A percentile compares a stretch with the other conserved stretches of the same genome.
Conservation (phyloP, 2,797 vertebrate genomes). For the Tolypeutes matacus region DNA sequence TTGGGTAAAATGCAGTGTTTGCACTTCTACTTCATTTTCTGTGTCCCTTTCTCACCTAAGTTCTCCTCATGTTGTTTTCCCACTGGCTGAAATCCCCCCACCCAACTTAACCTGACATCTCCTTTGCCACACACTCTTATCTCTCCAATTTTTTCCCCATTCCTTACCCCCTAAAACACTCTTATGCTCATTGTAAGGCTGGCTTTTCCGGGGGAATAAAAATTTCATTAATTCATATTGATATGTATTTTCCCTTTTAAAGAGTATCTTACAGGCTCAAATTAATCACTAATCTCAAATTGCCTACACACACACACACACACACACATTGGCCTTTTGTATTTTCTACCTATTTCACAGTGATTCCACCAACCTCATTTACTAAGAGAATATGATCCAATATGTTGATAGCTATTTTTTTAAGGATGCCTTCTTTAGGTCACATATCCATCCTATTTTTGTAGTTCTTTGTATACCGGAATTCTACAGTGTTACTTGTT, state of each 20-base stretch:
- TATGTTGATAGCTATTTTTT: not conserved
- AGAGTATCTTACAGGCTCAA: not conserved
- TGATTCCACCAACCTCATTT: not conserved
- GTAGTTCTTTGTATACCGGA: not conserved
- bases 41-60: not conserved
- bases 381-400: not conserved
- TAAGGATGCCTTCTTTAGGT: not conserved
- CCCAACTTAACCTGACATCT: not conserved
- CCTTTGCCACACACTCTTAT: not conserved
- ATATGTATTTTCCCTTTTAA: not conserved
- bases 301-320: not conserved
- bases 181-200: not conserved
- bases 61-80: not conserved
- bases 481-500: not conserved
- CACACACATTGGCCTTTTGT: not conserved
- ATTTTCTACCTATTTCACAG: constrained; percentile 5
- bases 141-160: not conserved
- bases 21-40: not conserved
- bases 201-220: not conserved
- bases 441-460: not conserved
- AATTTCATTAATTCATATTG: not conserved
- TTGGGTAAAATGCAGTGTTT: not conserved
- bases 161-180: not conserved
- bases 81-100: not conserved
- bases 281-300: not conserved